phyloP scores from a whole-genome alignment of 2,888 invertebrate species.

The Hemithea aestivaria region DNA sequence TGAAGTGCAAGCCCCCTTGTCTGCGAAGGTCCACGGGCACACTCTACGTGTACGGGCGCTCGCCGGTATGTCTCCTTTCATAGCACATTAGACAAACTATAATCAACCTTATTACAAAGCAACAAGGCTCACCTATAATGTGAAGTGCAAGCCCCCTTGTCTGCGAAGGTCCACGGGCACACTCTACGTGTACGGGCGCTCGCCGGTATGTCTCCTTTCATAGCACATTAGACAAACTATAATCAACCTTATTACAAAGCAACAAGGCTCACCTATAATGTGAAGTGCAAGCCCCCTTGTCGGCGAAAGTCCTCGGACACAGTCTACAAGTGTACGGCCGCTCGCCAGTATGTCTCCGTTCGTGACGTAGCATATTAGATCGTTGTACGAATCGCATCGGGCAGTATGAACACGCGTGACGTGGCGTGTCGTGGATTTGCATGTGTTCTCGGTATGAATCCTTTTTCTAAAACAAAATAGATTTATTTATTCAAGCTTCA shows the following conservation, averaged over 20 bases:
- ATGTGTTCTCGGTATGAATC: conserved; percentile 80
- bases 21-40: conserved; percentile 75
- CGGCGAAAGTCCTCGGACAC: conserved; percentile 75
- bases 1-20: conserved; percentile 78
- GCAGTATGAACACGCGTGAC: conserved; percentile 80
- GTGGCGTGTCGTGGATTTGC: conserved; percentile 78
- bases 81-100: too few species aligned
- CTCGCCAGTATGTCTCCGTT: conserved; percentile 78
- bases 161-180: conserved; percentile 73
- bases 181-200: conserved; percentile 70
- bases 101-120: not conserved
- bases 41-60: conserved; percentile 76
- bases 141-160: conserved; percentile 74
- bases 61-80: conserved; percentile 78
- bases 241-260: not conserved
- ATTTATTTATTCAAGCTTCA: too few species aligned
- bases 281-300: conserved; percentile 78
- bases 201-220: conserved; percentile 53
- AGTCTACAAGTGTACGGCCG: conserved; percentile 76
- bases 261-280: conserved; percentile 55
- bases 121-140: conserved; percentile 55
- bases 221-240: conserved; percentile 79
- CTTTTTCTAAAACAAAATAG: conserved; percentile 54
- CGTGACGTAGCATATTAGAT: conserved; percentile 78
- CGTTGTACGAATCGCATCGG: conserved; percentile 80